These are phyloP conservation scores for Tiliacea aurago DNA, from an alignment of 2,888 invertebrate species.

Conservation along the genomic window DNA sequence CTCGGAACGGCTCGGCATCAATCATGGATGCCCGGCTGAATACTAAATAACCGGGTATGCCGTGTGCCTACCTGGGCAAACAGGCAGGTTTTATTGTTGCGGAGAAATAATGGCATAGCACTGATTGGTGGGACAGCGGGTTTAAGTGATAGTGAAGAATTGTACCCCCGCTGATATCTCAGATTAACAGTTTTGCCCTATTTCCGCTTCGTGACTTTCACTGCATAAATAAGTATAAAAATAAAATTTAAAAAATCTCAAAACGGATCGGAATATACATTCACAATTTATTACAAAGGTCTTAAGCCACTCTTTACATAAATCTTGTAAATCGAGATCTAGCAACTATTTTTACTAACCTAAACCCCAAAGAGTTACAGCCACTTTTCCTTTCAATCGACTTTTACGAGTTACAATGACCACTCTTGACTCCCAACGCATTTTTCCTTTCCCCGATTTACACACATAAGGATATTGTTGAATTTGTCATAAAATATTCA, in stretches of 20 bases:
- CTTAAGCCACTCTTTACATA: conserved; percentile 33
- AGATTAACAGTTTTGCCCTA: neutral
- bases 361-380: conserved; percentile 20
- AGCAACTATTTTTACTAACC: conserved; percentile 14
- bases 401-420: conserved; percentile 38
- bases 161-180: neutral
- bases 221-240: conserved; percentile 18
- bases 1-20: conserved; percentile 44
- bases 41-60: conserved; percentile 57
- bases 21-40: conserved; percentile 60
- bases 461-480: conserved; percentile 47
- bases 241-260: too few relatives aligned
- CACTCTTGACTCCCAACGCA: conserved; percentile 22
- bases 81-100: conserved; percentile 46
- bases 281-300: conserved; percentile 45
- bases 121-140: conserved; percentile 33
- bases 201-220: neutral
- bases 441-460: conserved; percentile 24
- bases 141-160: conserved; percentile 15
- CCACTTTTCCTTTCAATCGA: conserved; percentile 50
- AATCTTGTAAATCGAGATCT: conserved; percentile 40
- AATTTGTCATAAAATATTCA: conserved; percentile 49
- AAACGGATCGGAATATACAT: conserved; percentile 19
- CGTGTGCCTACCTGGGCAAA: conserved; percentile 47
- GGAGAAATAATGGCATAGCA: conserved; percentile 11